phyloP scores from a whole-genome alignment of 92 coral and sea anemone genomes.

The Epizoanthus scotinus region DNA sequence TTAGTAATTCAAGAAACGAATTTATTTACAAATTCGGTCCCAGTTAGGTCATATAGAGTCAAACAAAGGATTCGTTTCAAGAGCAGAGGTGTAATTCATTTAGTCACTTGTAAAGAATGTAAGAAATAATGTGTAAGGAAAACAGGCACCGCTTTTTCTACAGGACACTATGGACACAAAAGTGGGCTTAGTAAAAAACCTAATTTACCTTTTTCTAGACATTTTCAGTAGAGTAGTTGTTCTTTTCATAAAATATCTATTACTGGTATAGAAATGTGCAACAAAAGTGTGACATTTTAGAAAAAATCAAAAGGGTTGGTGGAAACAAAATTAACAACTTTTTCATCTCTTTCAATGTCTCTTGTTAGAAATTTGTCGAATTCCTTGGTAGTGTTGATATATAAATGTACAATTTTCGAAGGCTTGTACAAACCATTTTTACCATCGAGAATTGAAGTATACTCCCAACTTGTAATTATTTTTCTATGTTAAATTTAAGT shows the following conservation, averaged over 20 bases:
- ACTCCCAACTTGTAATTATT: too few species aligned
- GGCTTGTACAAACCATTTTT: too few species aligned
- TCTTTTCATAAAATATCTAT: not conserved
- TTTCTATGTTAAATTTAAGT: too few species aligned
- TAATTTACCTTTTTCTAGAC: not conserved
- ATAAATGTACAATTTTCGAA: too few species aligned
- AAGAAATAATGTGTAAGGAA: not conserved
- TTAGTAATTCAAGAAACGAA: not conserved
- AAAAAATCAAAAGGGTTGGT: too few species aligned
- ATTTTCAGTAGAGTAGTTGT: not conserved
- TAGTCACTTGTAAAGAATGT: not conserved
- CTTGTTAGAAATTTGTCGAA: too few species aligned
- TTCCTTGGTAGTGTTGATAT: too few species aligned
- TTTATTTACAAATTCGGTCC: not conserved
- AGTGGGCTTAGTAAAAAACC: not conserved
- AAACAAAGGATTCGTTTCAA: not conserved
- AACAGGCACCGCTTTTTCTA: conserved; percentile 8
- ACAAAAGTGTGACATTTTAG: too few species aligned
- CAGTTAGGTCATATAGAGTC: not conserved
- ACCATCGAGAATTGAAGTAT: too few species aligned
- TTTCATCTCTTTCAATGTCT: too few species aligned
- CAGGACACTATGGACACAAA: not conserved
- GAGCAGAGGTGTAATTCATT: not conserved
- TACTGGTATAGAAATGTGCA: too few species aligned
- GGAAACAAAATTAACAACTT: too few species aligned